Evolutionary conservation across 2,888 invertebrate genomes (phyloP), one percentile per base, ranked within the genome.

Genomic region (Auanema freiburgensis): DNA sequence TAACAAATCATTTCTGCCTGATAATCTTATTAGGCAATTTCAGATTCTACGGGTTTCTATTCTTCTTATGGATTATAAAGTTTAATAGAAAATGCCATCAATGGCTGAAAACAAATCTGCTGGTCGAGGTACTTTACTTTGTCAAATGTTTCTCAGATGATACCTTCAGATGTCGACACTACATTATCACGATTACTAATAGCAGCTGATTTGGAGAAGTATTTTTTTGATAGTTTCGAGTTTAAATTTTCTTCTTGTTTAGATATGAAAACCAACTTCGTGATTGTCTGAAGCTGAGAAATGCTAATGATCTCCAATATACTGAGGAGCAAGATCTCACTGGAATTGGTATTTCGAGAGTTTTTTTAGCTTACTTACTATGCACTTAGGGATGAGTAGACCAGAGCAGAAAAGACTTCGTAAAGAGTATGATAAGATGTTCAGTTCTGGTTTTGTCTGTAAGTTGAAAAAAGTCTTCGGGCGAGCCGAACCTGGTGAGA

Each of bases 361-460:
- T 23, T 41, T 8, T 42, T 42, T 18, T 12, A n/a, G n/a, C 18
- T 24, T 23, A 21, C 41, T 11, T 43, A 42, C 21, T 6, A 33
- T 46, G 21, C 53, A 42, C 68, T 41, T 53, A 76, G 76, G 81
- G 18, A 81, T 81, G 81, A 78, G 77, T 62, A 66, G 80, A 4
- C 81, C 96, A 25, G 97, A 98, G 87, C 92, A 94, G 87, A 89
- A 96, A 66, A 88, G 96, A 63, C 89, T 96, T 72, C 91, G 92
- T 83, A 95, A 95, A 86, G 92, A 90, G 84, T 96, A 92, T 84
- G 91, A 92, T 66, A 93, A 92, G 85, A 91, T 93, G 85, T 93
- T 68, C 63, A 75, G 76, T 49, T 66, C 62, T 44, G 69, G 72
- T 16, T 69, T 79, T 14, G 77, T 80, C 40, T 78, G 80, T 33